phyloP scores from a whole-genome alignment of 2,797 vertebrate genomes.

The Anguilla anguilla region DNA sequence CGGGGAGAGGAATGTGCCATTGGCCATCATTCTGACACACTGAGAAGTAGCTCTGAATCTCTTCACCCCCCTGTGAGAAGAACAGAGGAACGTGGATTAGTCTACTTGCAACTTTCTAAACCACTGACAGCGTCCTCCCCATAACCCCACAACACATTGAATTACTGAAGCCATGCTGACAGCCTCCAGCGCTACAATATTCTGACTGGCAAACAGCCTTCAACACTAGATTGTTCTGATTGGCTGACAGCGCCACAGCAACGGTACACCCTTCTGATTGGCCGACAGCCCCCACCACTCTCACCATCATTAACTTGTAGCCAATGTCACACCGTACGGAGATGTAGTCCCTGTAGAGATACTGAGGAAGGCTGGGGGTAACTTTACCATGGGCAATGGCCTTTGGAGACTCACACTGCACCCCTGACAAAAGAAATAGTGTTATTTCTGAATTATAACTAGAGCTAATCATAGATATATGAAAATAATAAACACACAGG shows the following conservation, averaged over 20 bases:
- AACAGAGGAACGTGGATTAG: background rate
- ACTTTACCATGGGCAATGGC: slow-evolving; percentile 60
- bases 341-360: slow-evolving; percentile 74
- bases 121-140: background rate
- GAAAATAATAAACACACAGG: background rate
- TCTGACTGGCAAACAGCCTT: background rate
- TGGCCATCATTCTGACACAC: slow-evolving; percentile 81
- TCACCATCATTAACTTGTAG: slow-evolving; percentile 75
- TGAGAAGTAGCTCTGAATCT: slow-evolving; percentile 73
- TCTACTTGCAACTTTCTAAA: background rate
- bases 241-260: background rate
- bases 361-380: slow-evolving; percentile 60
- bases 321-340: slow-evolving; percentile 68
- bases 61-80: slow-evolving; percentile 61
- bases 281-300: slow-evolving; percentile 5
- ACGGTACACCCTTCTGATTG: background rate
- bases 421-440: slow-evolving; percentile 57
- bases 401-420: slow-evolving; percentile 62
- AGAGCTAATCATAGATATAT: background rate
- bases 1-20: slow-evolving; percentile 84
- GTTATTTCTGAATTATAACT: background rate
- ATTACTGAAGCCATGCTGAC: background rate
- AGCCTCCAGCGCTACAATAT: background rate
- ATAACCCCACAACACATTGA: background rate
- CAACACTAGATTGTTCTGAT: background rate